A percentile compares a stretch with the other conserved stretches of the same genome.
Conservation (phyloP, 2,113 vertebrate genomes). For the Oreocharis arfaki region DNA sequence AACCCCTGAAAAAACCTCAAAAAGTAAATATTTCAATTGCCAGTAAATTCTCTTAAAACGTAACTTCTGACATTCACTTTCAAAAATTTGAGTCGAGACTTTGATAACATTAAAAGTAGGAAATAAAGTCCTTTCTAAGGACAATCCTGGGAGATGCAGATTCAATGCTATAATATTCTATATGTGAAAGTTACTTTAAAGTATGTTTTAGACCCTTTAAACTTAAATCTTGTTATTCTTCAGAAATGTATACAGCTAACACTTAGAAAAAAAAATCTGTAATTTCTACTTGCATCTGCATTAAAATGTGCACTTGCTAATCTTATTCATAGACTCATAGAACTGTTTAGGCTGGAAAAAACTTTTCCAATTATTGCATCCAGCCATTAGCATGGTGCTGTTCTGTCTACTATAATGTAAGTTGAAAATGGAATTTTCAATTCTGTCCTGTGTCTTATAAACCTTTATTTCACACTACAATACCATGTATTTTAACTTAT, state of each 20-base stretch:
- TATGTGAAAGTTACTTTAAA: background rate
- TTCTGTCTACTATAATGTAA: background rate
- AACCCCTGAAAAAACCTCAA: fast-evolving
- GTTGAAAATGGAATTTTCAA: background rate
- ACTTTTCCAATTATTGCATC: background rate
- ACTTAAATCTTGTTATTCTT: background rate
- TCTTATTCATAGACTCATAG: background rate
- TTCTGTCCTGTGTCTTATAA: background rate
- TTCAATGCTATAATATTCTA: background rate
- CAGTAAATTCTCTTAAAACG: background rate
- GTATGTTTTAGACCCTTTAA: background rate
- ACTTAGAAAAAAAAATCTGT: background rate
- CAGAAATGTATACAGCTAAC: background rate
- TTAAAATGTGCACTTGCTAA: background rate
- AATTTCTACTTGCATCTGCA: background rate
- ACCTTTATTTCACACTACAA: background rate
- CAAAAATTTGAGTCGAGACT: background rate
- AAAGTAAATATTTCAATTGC: background rate
- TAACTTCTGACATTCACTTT: background rate
- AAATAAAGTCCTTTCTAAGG: background rate
- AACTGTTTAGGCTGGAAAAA: background rate
- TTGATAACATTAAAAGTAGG: background rate
- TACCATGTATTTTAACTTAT: background rate
- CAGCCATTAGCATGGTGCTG: background rate
- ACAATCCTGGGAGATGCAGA: background rate